Base-by-base conservation (phyloP, 1,140 invertebrate species). In the Zaprionus tsacasi region DNA sequence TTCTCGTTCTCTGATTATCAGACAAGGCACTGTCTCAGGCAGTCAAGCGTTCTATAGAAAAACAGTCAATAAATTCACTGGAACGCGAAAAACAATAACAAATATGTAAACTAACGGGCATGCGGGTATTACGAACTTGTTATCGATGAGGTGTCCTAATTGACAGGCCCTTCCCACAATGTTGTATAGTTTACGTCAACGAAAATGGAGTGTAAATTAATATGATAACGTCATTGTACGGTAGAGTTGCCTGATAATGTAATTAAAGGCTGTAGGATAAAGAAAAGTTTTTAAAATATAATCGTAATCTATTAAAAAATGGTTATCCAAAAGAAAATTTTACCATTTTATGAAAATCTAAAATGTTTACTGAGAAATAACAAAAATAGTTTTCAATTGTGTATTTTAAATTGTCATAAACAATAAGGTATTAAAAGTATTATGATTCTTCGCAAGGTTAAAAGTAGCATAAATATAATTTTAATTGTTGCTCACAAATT, bases 61-160 rank as follows among this genome's bases (percentile, higher is more conserved):
- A 68, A 69, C 21, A 54, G 2, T 45, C 15, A 52, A 30, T 38
- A n/a, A 76, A 70, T 63, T 64, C 50, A 52, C 52, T 70, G 54
- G 12, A 70, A 56, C 57, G 71, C 33, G 69, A 74, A 73, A 52
- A 73, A 73, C 45, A 69, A 69, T 38, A 69, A 58, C 48, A 69
- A 61, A 68, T 60, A 21, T 21, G 35, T n/a, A 52, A 4, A 45
- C 43, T 56, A 36, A 35, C 1, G 15, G 1, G 11, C 15, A 27
- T 50, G 15, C 13, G 48, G 13, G 38, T 60, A n/a, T 58, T 57
- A 33, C 0, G 36, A 8, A 27, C 15, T 38, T 64, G 30, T 38
- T 36, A 36, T 33, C n/a, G 27, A 48, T 40, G 13, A 12, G 12
- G 33, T 25, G 6, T 40, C 33, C 57, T 45, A 55, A 71, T 55